phyloP scores from a whole-genome alignment of 1,140 invertebrate species.

The Archivesica marissinica region DNA sequence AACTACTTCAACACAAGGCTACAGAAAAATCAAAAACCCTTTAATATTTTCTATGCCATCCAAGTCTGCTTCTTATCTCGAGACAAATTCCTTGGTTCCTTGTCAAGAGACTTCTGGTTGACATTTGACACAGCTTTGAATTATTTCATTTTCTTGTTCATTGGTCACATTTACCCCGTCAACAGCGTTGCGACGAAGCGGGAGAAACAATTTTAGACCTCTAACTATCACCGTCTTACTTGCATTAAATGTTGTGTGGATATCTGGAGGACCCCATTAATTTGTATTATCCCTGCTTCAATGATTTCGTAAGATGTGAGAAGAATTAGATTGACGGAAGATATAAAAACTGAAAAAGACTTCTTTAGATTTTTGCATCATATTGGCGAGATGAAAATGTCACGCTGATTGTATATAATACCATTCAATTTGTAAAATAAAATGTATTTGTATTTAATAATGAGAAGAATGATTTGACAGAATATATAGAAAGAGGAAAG shows the following conservation, averaged over 20 bases:
- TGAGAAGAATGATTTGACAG: too few relatives aligned
- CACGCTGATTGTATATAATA: too few relatives aligned
- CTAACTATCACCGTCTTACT: constrained; percentile 31
- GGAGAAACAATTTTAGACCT: constrained; percentile 14
- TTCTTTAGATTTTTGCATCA: too few relatives aligned
- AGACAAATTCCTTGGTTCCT: not conserved
- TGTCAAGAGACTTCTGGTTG: constrained; percentile 15
- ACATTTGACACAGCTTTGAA: constrained; percentile 32
- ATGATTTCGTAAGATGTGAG: constrained; percentile 1
- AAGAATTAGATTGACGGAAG: too few relatives aligned
- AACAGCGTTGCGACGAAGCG: constrained; percentile 13
- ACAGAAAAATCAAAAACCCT: too few relatives aligned
- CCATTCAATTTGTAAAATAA: too few relatives aligned
- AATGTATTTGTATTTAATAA: too few relatives aligned
- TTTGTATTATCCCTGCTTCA: constrained; percentile 37
- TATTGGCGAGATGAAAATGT: too few relatives aligned
- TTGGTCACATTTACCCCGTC: constrained; percentile 31
- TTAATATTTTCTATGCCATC: not conserved
- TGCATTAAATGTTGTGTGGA: not conserved
- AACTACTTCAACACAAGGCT: too few relatives aligned
- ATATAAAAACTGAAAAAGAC: too few relatives aligned
- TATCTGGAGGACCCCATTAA: constrained; percentile 13
- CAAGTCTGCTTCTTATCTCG: not conserved
- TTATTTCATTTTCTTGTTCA: constrained; percentile 43
- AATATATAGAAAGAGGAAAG: too few relatives aligned